Evolutionary conservation across 2,888 invertebrate genomes (phyloP), one percentile per base, ranked within the genome.

Genomic region (Lacanobia wlatinum): DNA sequence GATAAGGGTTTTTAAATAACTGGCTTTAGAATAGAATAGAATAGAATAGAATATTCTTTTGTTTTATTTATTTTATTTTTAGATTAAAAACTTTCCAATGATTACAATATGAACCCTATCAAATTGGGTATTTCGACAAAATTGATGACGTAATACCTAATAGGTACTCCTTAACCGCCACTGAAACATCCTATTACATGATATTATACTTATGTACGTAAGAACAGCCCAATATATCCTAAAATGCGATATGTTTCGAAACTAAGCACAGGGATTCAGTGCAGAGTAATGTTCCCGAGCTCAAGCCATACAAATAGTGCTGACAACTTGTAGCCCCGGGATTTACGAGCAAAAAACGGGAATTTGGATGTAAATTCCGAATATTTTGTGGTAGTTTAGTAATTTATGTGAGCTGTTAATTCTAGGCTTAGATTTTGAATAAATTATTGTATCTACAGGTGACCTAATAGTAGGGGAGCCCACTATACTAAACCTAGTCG

Each of bases 251-350:
- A 80, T 69, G 48, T 70, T 63, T 40, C 56, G 63, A 66, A 66
- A 80, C 80, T 83, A 80, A 80, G 80, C 48, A 56, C 59, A 80
- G 80, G 80, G 80, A 69, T 80, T 83, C 74, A 66, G 62, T 34
- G 12, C 43, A 63, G 65, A 80, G 68, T 79, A 73, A 80, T 80
- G 74, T 79, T 82, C 60, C 63, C 66, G 66, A 40, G 52, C 55
- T 69, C 73, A 73, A 46, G 55, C 66, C 55, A 60, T 56, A 63
- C 66, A 66, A 75, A 66, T 79, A 80, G 80, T 83, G 73, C 62
- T 59, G 80, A 80, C 83, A 79, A 70, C 59, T 73, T 48, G n/a
- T 66, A 73, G 16, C 73, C 73, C 72, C 84, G 83, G 83, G 66
- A 80, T 80, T 73, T 63, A n/a, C 5, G 14, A 10, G 7, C 14